A percentile compares a stretch with the other conserved stretches of the same genome.
Conservation (phyloP, 2,888 invertebrate species). For the Synergus umbraculus region DNA sequence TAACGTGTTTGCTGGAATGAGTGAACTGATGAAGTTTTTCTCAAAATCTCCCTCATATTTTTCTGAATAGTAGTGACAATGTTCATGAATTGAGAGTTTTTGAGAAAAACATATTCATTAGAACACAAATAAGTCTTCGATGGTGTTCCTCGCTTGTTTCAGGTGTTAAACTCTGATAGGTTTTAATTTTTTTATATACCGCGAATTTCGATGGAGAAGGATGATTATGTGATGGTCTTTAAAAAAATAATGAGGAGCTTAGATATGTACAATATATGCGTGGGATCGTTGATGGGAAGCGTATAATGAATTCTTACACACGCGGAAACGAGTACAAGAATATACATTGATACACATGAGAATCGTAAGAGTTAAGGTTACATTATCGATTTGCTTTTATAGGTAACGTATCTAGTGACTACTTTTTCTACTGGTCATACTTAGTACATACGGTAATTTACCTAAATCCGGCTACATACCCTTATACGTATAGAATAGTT, state of each 20-base stretch:
- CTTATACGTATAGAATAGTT: neutral
- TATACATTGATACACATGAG: constrained; percentile 54
- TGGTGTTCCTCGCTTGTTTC: neutral
- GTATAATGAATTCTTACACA: constrained; percentile 27
- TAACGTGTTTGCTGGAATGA: neutral
- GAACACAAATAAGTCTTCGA: neutral
- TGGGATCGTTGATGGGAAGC: constrained; percentile 27
- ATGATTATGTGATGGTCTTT: neutral
- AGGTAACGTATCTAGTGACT: neutral
- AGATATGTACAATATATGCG: neutral
- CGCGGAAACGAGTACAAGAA: constrained; percentile 48
- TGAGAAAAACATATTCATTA: neutral
- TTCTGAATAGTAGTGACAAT: too few relatives aligned
- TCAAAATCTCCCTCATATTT: neutral
- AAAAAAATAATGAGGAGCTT: constrained; percentile 2
- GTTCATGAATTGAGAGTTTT: neutral
- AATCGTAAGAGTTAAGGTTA: constrained; percentile 65
- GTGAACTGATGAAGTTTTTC: neutral
- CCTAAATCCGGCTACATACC: constrained; percentile 6
- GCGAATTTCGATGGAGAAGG: neutral
- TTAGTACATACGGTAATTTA: neutral
- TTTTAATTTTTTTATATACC: neutral
- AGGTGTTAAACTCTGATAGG: neutral
- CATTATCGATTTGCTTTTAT: constrained; percentile 66
- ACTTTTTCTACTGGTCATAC: constrained; percentile 2